Evolutionary conservation across 2,888 invertebrate genomes (phyloP).

Genomic region (Leucania comma): DNA sequence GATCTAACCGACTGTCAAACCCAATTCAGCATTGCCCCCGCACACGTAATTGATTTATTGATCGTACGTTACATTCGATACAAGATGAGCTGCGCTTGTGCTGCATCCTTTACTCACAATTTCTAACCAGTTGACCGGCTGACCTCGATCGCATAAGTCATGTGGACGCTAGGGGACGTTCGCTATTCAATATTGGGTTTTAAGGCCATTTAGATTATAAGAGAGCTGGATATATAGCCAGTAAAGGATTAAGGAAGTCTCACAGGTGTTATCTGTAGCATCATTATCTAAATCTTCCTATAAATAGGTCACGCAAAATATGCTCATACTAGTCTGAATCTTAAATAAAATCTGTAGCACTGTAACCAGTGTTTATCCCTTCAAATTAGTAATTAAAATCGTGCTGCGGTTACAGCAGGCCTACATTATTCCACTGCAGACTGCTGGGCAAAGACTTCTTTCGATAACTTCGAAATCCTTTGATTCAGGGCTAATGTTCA

Average conservation of each 20-base stretch:
- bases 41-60: slow-evolving; percentile 90
- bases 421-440: not conserved
- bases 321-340: not conserved
- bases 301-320: not conserved
- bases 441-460: not conserved
- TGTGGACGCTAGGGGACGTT: slow-evolving; percentile 62
- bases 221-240: not conserved
- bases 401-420: not conserved
- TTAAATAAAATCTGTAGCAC: not conserved
- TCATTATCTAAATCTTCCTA: not conserved
- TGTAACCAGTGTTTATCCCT: not conserved
- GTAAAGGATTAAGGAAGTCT: not conserved
- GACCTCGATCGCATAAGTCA: slow-evolving; percentile 81
- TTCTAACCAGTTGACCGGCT: slow-evolving; percentile 85
- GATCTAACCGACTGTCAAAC: slow-evolving; percentile 89
- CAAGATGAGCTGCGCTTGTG: slow-evolving; percentile 80
- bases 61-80: slow-evolving; percentile 90
- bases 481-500: not conserved
- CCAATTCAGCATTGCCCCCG: slow-evolving; percentile 89
- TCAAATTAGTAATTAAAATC: not conserved
- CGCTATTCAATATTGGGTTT: slow-evolving; percentile 45
- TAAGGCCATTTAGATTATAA: slow-evolving; percentile 20
- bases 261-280: not conserved
- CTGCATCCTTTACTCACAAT: slow-evolving; percentile 80
- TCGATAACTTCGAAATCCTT: not conserved